Evolutionary conservation across 2,113 vertebrate species (phyloP), one percentile per base, ranked within the genome.

Genomic region (Gavia stellata): DNA sequence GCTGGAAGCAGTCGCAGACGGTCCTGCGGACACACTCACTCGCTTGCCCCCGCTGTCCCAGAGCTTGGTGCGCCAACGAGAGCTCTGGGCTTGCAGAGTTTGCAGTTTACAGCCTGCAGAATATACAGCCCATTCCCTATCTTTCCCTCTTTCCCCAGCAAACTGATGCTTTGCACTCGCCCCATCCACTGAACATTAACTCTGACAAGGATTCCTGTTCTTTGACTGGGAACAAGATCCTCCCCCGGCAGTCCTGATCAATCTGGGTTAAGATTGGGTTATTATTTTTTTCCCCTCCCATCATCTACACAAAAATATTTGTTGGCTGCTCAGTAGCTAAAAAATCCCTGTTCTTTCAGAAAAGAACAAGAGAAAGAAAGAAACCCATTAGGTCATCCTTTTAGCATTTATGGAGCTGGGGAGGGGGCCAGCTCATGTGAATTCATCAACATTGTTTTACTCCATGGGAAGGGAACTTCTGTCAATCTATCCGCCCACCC

Each of bases 381-480:
- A 90, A 83, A 55, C 9, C 25, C 62, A 38, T 62, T 88, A 84
- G 63, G 61, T 91, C 73, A 91, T 92, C 92, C 82, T 88, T 38
- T 23, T 68, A 61, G 55, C 36, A 65, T 59, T 95, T 86, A 52
- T 68, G 70, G 66, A 24, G 19, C 61, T 85, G 66, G 28, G 23
- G 31, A 86, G 4, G 11, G 42, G 59, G 40, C 28, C 68, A 88
- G 34, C 44, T 94, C 62, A 71, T 66, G 50, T 49, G 50, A 89
- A 73, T 92, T 94, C 47, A 70, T 92, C 86, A 56, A 18, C 28
- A 80, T 74, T 82, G 73, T 85, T 97, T 93, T 88, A 84, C 29
- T 91, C 53, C 67, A 89, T 42, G 38, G 63, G 49, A 91, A 96
- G 68, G 29, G 38, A 94, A 49, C 13, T 73, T 86, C 81, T 90